Evolutionary conservation across 2,113 vertebrate genomes (phyloP).

Genomic region (Lutjanus erythropterus): DNA sequence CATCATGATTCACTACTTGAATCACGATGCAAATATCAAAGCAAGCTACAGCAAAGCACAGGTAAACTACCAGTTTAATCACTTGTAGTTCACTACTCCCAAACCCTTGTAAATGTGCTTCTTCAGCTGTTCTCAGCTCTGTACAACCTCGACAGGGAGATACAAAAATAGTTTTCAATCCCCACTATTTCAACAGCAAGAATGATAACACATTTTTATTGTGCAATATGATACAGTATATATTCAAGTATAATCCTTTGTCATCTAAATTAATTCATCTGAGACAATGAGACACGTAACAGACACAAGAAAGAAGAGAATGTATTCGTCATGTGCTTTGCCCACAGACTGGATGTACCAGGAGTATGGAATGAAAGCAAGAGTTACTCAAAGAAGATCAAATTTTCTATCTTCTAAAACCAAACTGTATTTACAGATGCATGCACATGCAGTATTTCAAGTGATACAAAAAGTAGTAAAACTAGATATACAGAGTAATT

Average conservation of each 20-base stretch:
- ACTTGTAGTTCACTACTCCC: too few species aligned
- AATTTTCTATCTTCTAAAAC: constrained; percentile 20
- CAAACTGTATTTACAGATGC: constrained; percentile 70
- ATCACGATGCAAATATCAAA: too few species aligned
- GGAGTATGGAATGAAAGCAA: constrained; percentile 5
- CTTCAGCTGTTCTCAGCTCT: too few species aligned
- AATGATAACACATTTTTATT: constrained; percentile 15
- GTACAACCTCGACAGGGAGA: too few species aligned
- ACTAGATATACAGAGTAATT: constrained; percentile 71
- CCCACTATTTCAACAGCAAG: constrained; percentile 6
- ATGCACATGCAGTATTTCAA: constrained; percentile 75
- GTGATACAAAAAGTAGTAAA: constrained; percentile 79
- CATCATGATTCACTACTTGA: too few species aligned
- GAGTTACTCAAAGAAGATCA: not conserved
- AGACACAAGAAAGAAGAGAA: not conserved
- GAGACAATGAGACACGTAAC: constrained; percentile 6
- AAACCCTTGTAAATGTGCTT: too few species aligned
- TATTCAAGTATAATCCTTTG: constrained; percentile 67
- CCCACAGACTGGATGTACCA: constrained; percentile 22
- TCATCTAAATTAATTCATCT: constrained; percentile 13
- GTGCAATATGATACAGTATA: constrained; percentile 42
- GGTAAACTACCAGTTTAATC: too few species aligned
- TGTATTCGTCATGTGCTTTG: not conserved
- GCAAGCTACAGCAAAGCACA: too few species aligned
- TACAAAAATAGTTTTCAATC: too few species aligned